A percentile compares a stretch with the other conserved stretches of the same genome.
Evolutionary conservation across 2,797 vertebrate genomes (phyloP).

Genomic region (Eupleurogrammus muticus): DNA sequence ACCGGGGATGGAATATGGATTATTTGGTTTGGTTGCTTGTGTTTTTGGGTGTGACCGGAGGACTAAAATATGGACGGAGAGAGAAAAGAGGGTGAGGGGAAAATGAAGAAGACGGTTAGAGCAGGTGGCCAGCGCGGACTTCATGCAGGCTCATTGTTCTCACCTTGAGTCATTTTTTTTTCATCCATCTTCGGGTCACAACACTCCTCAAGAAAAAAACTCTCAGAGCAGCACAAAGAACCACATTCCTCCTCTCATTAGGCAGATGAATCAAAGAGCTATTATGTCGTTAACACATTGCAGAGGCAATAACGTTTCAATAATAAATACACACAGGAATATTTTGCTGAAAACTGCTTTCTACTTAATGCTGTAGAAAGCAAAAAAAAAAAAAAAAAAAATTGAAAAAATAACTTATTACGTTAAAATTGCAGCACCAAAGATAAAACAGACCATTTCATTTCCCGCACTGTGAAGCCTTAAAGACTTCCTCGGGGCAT

Average conservation of each 20-base stretch:
- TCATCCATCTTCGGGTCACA: neutral
- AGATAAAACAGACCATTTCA: neutral
- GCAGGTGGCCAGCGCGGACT: constrained; percentile 12
- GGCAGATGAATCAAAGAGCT: neutral
- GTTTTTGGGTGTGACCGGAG: constrained; percentile 20
- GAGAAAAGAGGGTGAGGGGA: constrained; percentile 9
- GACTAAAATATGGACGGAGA: constrained; percentile 21
- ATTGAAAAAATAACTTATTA: neutral
- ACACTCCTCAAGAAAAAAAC: constrained; percentile 22
- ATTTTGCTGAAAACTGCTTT: constrained; percentile 10
- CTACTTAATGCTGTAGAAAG: constrained; percentile 1
- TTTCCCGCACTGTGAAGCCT: constrained; percentile 4
- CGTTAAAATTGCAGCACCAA: constrained; percentile 4
- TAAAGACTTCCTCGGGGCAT: too few relatives aligned
- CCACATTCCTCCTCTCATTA: neutral
- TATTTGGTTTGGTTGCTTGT: constrained; percentile 25
- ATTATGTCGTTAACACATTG: neutral
- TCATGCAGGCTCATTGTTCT: constrained; percentile 26
- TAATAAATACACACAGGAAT: neutral
- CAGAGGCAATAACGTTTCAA: constrained; percentile 9
- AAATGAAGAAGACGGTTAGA: neutral
- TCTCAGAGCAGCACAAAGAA: constrained; percentile 30
- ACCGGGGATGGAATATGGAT: constrained; percentile 23
- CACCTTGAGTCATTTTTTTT: constrained; percentile 31
- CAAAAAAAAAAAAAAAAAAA: neutral